Conservation (phyloP, 2,113 vertebrate species). For the Nycticebus coucang region DNA sequence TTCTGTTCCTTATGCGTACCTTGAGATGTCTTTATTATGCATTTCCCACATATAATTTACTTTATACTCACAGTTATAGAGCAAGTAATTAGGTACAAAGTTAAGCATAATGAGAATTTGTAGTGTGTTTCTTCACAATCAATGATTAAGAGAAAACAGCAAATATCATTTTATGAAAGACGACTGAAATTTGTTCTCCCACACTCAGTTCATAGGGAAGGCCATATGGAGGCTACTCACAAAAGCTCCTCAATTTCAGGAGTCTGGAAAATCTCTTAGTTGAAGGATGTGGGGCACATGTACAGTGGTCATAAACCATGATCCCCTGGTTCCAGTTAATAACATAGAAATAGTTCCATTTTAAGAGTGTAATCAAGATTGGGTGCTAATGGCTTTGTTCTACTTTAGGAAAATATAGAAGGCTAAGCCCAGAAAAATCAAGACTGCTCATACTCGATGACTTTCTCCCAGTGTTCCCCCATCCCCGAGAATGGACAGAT, state of each 20-base stretch:
- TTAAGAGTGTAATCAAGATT: background rate
- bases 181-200: too few relatives aligned
- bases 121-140: too few relatives aligned
- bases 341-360: background rate
- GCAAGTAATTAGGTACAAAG: too few relatives aligned
- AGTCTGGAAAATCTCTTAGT: slow-evolving; percentile 1
- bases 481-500: background rate
- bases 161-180: too few relatives aligned
- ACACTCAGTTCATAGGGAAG: slow-evolving; percentile 20
- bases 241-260: slow-evolving; percentile 28
- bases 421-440: background rate
- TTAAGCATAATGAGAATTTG: too few relatives aligned
- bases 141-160: too few relatives aligned
- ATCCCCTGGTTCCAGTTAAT: background rate
- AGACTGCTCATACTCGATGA: background rate
- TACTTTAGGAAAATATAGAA: background rate
- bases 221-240: background rate
- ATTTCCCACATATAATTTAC: too few relatives aligned
- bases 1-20: too few relatives aligned
- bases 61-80: too few relatives aligned
- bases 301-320: background rate
- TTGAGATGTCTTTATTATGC: too few relatives aligned
- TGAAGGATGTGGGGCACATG: background rate
- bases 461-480: background rate
- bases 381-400: background rate